Evolutionary conservation across 2,113 vertebrate species (phyloP).

Genomic region (Brachirus orientalis): DNA sequence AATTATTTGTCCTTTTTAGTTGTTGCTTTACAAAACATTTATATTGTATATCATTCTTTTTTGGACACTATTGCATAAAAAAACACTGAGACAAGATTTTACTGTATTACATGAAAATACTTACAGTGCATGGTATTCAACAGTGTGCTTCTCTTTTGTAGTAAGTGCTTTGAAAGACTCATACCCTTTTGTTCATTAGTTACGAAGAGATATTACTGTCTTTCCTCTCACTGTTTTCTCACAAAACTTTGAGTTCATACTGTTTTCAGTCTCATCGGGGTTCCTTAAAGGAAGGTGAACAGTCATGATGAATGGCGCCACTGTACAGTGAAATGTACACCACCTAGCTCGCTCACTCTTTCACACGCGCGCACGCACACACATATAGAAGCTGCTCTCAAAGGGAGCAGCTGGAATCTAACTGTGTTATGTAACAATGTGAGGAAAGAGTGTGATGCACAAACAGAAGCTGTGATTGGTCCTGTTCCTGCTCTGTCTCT

Average conservation of each 20-base stretch:
- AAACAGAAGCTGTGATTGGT: slow-evolving; percentile 56
- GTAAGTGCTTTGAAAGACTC: slow-evolving; percentile 34
- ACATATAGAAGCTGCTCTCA: slow-evolving; percentile 3
- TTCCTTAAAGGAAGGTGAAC: no score
- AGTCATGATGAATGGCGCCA: background rate
- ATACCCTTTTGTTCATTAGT: slow-evolving; percentile 37
- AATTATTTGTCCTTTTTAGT: slow-evolving; percentile 37
- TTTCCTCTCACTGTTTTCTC: background rate
- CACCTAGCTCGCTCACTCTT: background rate
- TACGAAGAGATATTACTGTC: slow-evolving; percentile 9
- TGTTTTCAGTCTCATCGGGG: slow-evolving; percentile 15
- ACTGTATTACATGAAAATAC: slow-evolving; percentile 57
- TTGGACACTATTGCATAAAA: slow-evolving; percentile 57
- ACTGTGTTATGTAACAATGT: slow-evolving; percentile 34
- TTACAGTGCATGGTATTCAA: slow-evolving; percentile 68
- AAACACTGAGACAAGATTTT: slow-evolving; percentile 35
- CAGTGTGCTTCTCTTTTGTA: slow-evolving; percentile 66
- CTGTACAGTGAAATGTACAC: slow-evolving; percentile 71
- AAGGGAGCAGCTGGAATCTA: slow-evolving; percentile 31
- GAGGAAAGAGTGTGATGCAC: slow-evolving; percentile 27
- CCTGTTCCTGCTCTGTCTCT: slow-evolving; percentile 13
- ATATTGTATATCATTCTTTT: slow-evolving; percentile 24
- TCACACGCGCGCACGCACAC: slow-evolving; percentile 14
- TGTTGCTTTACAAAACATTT: slow-evolving; percentile 47
- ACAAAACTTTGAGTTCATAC: background rate